phyloP scores from a whole-genome alignment of 2,888 invertebrate species.

The Tipula helvola region DNA sequence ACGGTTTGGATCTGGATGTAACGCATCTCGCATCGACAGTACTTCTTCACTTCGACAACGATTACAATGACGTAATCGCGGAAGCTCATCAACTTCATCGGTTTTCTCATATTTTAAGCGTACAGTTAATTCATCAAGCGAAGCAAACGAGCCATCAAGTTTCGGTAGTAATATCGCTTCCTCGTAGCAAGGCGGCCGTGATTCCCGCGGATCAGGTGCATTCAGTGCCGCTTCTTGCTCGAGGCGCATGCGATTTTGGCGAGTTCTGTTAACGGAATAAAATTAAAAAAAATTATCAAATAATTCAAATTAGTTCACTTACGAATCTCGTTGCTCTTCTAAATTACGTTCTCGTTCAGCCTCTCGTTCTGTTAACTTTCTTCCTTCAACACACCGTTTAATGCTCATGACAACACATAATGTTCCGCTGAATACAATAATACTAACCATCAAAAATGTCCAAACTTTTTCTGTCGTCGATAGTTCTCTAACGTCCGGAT shows the following conservation, averaged over 20 bases:
- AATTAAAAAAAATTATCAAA: not conserved
- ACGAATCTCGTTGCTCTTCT: slow-evolving; percentile 31
- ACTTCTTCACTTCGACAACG: slow-evolving; percentile 32
- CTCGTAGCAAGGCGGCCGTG: slow-evolving; percentile 61
- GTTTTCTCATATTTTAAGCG: slow-evolving; percentile 34
- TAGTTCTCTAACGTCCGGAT: slow-evolving; percentile 30
- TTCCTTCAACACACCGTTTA: slow-evolving; percentile 42
- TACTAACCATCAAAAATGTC: slow-evolving; percentile 44
- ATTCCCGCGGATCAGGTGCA: slow-evolving; percentile 56
- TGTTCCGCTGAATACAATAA: slow-evolving; percentile 25
- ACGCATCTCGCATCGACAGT: not conserved
- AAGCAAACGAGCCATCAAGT: slow-evolving; percentile 47
- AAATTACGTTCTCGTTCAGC: slow-evolving; percentile 38
- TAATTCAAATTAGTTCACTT: slow-evolving; percentile 16
- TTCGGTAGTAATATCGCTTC: slow-evolving; percentile 66
- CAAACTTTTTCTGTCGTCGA: slow-evolving; percentile 41
- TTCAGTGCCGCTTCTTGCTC: slow-evolving; percentile 43
- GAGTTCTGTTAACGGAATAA: slow-evolving; percentile 23
- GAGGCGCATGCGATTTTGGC: slow-evolving; percentile 41
- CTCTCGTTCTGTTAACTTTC: slow-evolving; percentile 28
- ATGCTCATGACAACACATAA: slow-evolving; percentile 22
- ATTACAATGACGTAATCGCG: slow-evolving; percentile 23
- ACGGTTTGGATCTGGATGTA: not conserved
- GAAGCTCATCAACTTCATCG: slow-evolving; percentile 25
- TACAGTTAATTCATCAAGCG: slow-evolving; percentile 34